Base-by-base conservation (phyloP, 2,113 vertebrate species). In the Microtus montanus region DNA sequence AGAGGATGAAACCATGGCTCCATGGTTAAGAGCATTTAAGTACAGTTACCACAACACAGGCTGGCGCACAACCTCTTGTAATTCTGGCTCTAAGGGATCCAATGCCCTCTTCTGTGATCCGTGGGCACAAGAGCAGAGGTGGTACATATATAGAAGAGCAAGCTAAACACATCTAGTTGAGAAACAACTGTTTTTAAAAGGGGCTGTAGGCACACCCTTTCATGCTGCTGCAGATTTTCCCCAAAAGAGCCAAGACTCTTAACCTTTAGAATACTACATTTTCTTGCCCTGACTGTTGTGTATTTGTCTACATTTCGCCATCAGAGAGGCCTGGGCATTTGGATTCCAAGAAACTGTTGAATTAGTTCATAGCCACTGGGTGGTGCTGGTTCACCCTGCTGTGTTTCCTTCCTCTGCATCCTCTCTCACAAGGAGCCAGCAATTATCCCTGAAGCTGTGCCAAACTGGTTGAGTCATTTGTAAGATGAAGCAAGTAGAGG, bases 331-430 rank as follows among this genome's bases (percentile, higher is more conserved):
- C 35, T n/a, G 87, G 3, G 24, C 6, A 44, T 73, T 52, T 22
- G 9, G 4, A 77, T 78, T 54, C 63, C 70, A 44, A 77, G 64
- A 49, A 73, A 61, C 38, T 87, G 89, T 84, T 94, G 78, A 68
- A 63, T 75, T 33, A 28, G n/a, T 71, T 61, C 8, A 75, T 10
- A 38, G 33, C 94, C 97, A 54, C 97, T 77, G 38, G 96, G 96
- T 96, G 97, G 97, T 49, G 96, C 95, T 93, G 19, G 30, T 86
- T 79, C 75, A 82, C 28, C 86, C 94, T 75, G 24, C 44, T 94
- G 44, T 19, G 8, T 64, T 28, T 33, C 61, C 4, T 74, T 89
- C 22, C 54, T 73, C 44, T 41, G 49, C 35, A 19, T 64, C 22
- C 41, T 61, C 41, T 61, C 49, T 89, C 1, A 30, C 61, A 17